phyloP scores from a whole-genome alignment of 2,113 vertebrate species.

The Heliornis fulica region DNA sequence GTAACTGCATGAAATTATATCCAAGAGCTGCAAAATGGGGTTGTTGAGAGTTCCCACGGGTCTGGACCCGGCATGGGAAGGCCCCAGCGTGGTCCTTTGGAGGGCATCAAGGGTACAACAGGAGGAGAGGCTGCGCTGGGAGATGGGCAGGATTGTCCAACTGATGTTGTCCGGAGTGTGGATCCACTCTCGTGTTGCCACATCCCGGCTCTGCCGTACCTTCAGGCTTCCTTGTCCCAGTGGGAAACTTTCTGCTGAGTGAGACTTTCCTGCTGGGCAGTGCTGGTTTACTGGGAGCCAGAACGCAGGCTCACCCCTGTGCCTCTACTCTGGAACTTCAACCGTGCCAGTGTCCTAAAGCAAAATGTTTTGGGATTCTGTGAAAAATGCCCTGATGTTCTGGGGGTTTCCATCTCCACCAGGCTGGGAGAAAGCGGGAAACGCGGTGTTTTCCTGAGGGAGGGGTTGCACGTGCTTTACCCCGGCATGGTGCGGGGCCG shows the following conservation, averaged over 20 bases:
- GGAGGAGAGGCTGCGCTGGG: neutral
- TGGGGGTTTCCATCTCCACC: neutral
- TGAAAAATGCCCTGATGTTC: neutral
- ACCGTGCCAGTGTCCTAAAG: rapidly evolving
- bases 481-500: rapidly evolving
- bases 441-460: rapidly evolving
- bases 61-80: neutral
- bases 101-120: neutral
- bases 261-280: neutral
- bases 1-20: neutral
- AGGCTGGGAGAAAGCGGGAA: neutral
- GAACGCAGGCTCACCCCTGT: rapidly evolving
- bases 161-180: rapidly evolving
- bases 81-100: neutral
- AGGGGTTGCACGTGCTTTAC: rapidly evolving
- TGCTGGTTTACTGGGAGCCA: neutral
- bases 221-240: neutral
- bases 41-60: rapidly evolving
- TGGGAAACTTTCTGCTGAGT: neutral
- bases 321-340: rapidly evolving
- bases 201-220: rapidly evolving
- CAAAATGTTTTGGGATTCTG: neutral
- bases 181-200: rapidly evolving
- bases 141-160: neutral
- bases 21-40: rapidly evolving